Evolutionary conservation across 2,113 vertebrate species (phyloP), one percentile per base, ranked within the genome.

Genomic region (Aspidoscelis tigris): DNA sequence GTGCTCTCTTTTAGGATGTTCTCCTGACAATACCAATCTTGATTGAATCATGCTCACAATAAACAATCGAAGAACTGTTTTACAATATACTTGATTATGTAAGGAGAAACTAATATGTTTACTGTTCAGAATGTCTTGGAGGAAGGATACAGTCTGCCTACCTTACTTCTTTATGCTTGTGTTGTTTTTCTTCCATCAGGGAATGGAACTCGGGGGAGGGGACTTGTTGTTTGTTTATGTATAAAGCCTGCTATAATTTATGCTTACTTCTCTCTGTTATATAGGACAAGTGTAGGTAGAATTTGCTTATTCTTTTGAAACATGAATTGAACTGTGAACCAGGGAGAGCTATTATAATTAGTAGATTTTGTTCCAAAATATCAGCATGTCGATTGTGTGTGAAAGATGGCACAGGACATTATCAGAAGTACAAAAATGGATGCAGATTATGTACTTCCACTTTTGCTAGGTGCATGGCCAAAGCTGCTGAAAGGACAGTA

Each of bases 291-390:
- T 39, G 20, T 14, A 39, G 6, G 33, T 58, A 70, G 43, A 5
- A 26, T 66, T 75, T 72, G 21, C 33, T 33, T 61, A n/a, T 81
- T 81, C 76, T 86, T 22, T 74, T 86, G 78, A 33, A 77, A 64
- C 71, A 85, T 80, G 47, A 82, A 69, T 22, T 65, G 64, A 88
- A 39, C 43, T 41, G 75, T 43, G 61, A 83, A 2, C 76, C 12
- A 76, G 68, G 78, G 71, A 6, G 74, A 7, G 47, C 73, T 88
- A 41, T 69, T 80, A 2, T 53, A 79, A 74, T 7, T 72, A 84
- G 43, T 55, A 16, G 41, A 47, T 61, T 50, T 61, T 78, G 26
- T 78, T 84, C 24, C 64, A 82, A 79, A 86, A 68, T 72, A 65
- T 83, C 71, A 84, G 69, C 64, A 61, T 64, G 26, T 11, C 80